Percentiles rank a stretch among this genome's conserved stretches.
phyloP scores from a whole-genome alignment of 2,888 invertebrate species.

The Pristionchus fissidentatus region DNA sequence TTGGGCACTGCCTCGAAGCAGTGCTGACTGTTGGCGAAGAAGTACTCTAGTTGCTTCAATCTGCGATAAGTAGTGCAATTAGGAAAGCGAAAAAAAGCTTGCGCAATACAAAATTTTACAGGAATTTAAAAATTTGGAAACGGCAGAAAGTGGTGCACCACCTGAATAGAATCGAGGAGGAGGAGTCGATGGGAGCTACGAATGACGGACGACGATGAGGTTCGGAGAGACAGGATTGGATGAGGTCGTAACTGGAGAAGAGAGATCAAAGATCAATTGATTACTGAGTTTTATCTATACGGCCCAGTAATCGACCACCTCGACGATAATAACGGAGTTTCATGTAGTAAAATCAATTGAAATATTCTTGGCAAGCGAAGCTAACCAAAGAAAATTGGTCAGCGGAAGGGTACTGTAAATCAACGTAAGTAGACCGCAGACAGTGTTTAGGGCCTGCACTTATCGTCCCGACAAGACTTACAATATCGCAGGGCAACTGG shows the following conservation, averaged over 20 bases:
- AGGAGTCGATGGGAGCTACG: constrained; percentile 54
- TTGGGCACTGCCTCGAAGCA: constrained; percentile 45
- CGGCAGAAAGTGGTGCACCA: not conserved
- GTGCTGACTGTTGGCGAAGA: constrained; percentile 46
- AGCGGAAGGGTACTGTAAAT: not conserved
- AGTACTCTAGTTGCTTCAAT: constrained; percentile 44
- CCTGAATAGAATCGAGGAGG: constrained; percentile 13
- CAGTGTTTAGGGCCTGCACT: not conserved
- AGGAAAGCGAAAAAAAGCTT: not conserved
- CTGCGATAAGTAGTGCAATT: not conserved
- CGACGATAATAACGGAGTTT: too few relatives aligned
- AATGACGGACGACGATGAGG: constrained; percentile 71
- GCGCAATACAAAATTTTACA: not conserved
- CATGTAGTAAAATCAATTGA: not conserved
- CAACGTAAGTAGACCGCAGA: too few relatives aligned
- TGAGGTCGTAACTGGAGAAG: constrained; percentile 42
- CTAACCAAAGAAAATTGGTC: too few relatives aligned
- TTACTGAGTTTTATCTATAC: not conserved
- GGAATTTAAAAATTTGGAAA: not conserved
- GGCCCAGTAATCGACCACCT: too few relatives aligned
- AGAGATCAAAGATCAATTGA: not conserved
- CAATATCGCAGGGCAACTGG: constrained; percentile 69
- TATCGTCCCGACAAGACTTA: constrained; percentile 53
- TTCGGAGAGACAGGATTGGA: constrained; percentile 65
- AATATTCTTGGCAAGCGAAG: not conserved